phyloP scores from a whole-genome alignment of 2,113 vertebrate species.

The Serinus canaria region DNA sequence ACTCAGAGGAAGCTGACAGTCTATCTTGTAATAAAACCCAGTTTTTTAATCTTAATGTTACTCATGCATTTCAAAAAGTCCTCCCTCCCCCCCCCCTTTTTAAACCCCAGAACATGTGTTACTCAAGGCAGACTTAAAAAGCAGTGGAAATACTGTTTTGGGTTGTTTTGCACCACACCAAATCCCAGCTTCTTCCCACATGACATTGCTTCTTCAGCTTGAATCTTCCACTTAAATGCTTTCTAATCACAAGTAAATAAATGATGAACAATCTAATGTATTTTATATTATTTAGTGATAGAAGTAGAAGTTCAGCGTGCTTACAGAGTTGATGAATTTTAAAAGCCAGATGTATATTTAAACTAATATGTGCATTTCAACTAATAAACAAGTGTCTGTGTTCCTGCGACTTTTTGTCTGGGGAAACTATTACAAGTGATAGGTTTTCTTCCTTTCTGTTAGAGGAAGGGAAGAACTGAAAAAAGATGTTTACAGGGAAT shows the following conservation, averaged over 20 bases:
- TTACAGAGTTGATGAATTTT: not conserved
- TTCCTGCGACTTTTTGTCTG: not conserved
- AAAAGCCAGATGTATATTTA: not conserved
- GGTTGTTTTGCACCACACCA: not conserved
- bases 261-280: accelerated
- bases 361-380: not conserved
- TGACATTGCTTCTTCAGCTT: not conserved
- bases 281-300: not conserved
- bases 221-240: not conserved
- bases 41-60: not conserved
- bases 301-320: not conserved
- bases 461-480: not conserved
- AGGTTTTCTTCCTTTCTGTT: not conserved
- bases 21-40: not conserved
- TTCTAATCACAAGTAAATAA: not conserved
- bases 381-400: not conserved
- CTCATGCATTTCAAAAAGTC: not conserved
- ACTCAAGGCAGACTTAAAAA: not conserved
- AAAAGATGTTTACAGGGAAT: not conserved
- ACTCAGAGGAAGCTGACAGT: not conserved
- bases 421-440: not conserved
- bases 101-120: not conserved
- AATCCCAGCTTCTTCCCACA: not conserved
- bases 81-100: accelerated
- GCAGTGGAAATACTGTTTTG: not conserved